These are phyloP conservation scores for Xiphophorus couchianus DNA, from an alignment of 2,113 vertebrate genomes.

Conservation along the genomic window DNA sequence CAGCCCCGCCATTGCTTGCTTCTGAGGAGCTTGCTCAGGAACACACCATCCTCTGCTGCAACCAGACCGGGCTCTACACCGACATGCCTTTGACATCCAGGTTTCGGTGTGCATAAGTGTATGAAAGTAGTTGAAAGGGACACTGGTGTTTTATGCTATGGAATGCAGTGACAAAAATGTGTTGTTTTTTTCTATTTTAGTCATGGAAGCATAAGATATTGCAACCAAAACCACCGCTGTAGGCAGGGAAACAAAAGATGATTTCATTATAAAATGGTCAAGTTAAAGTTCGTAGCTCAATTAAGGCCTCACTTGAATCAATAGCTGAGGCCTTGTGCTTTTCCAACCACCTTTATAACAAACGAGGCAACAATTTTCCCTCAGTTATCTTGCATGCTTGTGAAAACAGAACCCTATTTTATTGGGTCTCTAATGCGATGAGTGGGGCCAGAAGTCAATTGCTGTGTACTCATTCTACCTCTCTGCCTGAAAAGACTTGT, in stretches of 20 bases:
- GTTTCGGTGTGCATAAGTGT: constrained; percentile 59
- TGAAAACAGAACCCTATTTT: constrained; percentile 64
- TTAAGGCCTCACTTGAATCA: constrained; percentile 2
- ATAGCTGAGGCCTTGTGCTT: constrained; percentile 28
- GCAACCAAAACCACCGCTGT: constrained; percentile 24
- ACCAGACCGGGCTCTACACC: constrained; percentile 49
- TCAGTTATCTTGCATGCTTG: constrained; percentile 47
- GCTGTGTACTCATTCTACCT: constrained; percentile 69
- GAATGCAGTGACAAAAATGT: constrained; percentile 53
- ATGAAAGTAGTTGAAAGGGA: constrained; percentile 57
- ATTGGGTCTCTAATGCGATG: constrained; percentile 60
- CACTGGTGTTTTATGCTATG: constrained; percentile 52
- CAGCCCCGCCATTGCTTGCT: constrained; percentile 73
- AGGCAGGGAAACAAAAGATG: constrained; percentile 4
- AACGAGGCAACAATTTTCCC: constrained; percentile 57
- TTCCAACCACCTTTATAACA: constrained; percentile 60
- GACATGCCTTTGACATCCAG: constrained; percentile 59
- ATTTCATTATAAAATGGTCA: constrained; percentile 47
- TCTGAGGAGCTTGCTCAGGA: constrained; percentile 74
- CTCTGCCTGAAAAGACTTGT: constrained; percentile 70
- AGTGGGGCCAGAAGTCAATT: constrained; percentile 76
- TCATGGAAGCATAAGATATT: constrained; percentile 41
- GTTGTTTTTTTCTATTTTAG: constrained; percentile 12
- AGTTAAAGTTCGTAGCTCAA: constrained; percentile 56
- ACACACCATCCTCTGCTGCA: constrained; percentile 73